Percentiles rank a stretch among this genome's conserved stretches.
Conservation (phyloP, 2,797 vertebrate species). For the Orientallactaga sibirica region DNA sequence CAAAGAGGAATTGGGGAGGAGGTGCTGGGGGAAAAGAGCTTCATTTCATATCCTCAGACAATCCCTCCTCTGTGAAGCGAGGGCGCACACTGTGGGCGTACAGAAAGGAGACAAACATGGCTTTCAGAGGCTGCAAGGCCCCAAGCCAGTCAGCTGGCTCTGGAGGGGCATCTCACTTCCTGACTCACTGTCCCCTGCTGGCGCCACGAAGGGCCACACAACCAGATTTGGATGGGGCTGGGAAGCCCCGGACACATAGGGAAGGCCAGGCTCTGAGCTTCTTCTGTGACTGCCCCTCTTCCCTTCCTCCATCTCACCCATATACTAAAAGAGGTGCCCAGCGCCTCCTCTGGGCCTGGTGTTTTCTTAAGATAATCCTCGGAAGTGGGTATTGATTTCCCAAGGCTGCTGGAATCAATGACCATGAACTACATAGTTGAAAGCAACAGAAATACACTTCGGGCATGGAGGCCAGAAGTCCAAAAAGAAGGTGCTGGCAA, state of each 20-base stretch:
- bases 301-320: background rate
- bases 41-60: conserved; percentile 63
- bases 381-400: accelerated
- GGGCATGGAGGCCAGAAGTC: background rate
- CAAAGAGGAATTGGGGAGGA: background rate
- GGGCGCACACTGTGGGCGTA: conserved; percentile 35
- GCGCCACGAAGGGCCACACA: background rate
- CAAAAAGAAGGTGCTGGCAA: accelerated
- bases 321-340: too few species aligned
- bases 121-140: conserved; percentile 71
- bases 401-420: accelerated
- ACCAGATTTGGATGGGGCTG: background rate
- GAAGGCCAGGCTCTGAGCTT: background rate
- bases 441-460: background rate
- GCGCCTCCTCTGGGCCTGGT: background rate
- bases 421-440: too few species aligned
- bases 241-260: background rate
- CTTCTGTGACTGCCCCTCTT: background rate
- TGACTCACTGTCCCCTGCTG: background rate
- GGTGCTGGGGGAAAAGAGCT: background rate
- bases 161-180: background rate
- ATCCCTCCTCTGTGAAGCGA: conserved; percentile 63
- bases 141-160: conserved; percentile 61
- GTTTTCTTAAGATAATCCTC: background rate
- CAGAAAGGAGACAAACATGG: conserved; percentile 66